Conservation (phyloP, 2,888 invertebrate species). For the Cynaeus angustus region DNA sequence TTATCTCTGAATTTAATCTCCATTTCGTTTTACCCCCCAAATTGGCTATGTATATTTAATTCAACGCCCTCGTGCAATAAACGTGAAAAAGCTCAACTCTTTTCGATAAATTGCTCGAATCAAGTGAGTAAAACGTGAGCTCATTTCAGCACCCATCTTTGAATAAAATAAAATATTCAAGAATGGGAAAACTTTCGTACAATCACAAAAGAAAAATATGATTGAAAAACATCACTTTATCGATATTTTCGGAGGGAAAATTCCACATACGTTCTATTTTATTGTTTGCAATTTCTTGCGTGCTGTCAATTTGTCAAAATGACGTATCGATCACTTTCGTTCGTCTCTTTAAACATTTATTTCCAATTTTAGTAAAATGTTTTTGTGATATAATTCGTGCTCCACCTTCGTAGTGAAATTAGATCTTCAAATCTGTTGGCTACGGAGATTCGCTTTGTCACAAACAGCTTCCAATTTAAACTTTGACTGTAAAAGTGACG, state of each 20-base stretch:
- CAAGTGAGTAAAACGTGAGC: slow-evolving; percentile 19
- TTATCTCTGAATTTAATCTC: not conserved
- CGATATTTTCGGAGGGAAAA: not conserved
- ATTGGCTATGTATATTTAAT: slow-evolving; percentile 17
- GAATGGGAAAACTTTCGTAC: slow-evolving; percentile 16
- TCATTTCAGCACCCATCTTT: slow-evolving; percentile 13
- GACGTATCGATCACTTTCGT: not conserved
- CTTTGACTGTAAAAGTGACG: slow-evolving; percentile 12
- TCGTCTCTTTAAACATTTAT: slow-evolving; percentile 1
- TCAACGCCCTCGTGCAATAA: not conserved
- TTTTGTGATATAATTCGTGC: not conserved
- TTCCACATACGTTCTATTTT: slow-evolving; percentile 3
- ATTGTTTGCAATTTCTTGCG: slow-evolving; percentile 3
- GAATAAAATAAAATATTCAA: slow-evolving; percentile 14
- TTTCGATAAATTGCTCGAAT: slow-evolving; percentile 9
- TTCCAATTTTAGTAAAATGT: slow-evolving; percentile 1
- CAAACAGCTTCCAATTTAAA: slow-evolving; percentile 16
- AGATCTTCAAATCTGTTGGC: slow-evolving; percentile 5
- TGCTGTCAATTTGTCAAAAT: slow-evolving; percentile 1
- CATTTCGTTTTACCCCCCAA: not conserved
- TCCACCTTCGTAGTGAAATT: not conserved
- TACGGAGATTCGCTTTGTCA: not conserved
- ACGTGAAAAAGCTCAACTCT: not conserved
- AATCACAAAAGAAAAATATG: slow-evolving; percentile 21
- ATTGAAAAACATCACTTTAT: slow-evolving; percentile 15